Conservation (phyloP, 2,888 invertebrate species). For the Amblyteles armatorius region DNA sequence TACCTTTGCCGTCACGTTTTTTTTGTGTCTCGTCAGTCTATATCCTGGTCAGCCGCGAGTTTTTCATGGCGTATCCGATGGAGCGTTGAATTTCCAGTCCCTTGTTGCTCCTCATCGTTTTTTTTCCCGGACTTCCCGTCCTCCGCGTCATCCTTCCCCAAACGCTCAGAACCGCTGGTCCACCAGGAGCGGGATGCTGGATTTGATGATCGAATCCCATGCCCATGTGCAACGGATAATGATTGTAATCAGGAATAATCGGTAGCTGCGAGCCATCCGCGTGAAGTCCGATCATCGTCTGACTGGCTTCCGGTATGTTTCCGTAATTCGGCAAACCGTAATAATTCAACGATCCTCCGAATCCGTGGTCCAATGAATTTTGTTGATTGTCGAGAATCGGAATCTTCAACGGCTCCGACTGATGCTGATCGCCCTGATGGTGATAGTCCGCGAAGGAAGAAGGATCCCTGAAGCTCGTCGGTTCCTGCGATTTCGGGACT, state of each 20-base stretch:
- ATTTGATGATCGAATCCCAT: constrained; percentile 38
- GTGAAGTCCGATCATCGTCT: constrained; percentile 15
- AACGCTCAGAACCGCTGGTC: constrained; percentile 32
- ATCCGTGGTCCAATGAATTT: constrained; percentile 51
- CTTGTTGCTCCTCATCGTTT: constrained; percentile 29
- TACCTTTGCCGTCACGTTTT: constrained; percentile 56
- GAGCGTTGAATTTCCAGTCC: constrained; percentile 55
- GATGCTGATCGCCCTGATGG: constrained; percentile 53
- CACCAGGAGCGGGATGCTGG: constrained; percentile 8
- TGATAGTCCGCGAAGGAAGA: constrained; percentile 30
- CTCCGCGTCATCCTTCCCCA: constrained; percentile 58
- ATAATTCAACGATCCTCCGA: constrained; percentile 39
- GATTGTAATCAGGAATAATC: constrained; percentile 19
- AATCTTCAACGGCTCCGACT: constrained; percentile 69
- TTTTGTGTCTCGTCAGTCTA: constrained; percentile 51
- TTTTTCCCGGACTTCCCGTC: constrained; percentile 21
- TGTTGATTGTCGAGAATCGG: constrained; percentile 64
- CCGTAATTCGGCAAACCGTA: not conserved
- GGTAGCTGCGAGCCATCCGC: constrained; percentile 15
- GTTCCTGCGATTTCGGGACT: constrained; percentile 36
- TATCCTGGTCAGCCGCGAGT: constrained; percentile 65
- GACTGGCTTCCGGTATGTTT: not conserved
- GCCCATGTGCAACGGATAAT: constrained; percentile 22
- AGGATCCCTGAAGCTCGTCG: constrained; percentile 36
- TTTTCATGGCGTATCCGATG: constrained; percentile 57